Evolutionary conservation across 2,797 vertebrate genomes (phyloP), one percentile per base, ranked within the genome.

Genomic region (Oryzias sinensis): DNA sequence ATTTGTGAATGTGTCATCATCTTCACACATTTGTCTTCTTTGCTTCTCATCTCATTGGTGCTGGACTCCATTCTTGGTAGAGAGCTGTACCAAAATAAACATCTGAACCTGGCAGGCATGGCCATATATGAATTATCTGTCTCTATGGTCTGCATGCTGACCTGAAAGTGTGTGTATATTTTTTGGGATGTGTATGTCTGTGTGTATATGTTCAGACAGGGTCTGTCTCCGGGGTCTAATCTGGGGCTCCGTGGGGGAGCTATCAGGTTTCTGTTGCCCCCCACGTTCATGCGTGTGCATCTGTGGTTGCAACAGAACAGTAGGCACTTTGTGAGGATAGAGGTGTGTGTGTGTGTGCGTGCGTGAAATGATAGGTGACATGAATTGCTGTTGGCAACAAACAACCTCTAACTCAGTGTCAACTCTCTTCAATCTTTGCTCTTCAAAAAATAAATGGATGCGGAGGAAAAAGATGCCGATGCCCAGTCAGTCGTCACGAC

Each of bases 171-270:
- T 62, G 59, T 66, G 62, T 50, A 62, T 79, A 72, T 68, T 56
- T 57, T 66, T 58, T 55, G 33, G 47, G 17, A 55, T 60, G 25
- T 61, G 61, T 68, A 58, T 73, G 60, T 70, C 7, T 58, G 48
- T 51, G 45, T 74, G 69, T 82, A 60, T 77, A 70, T 73, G 56
- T 49, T 70, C 76, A 80, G 80, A 84, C 69, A 17, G 58, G 52
- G 80, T 66, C 78, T 78, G 82, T 89, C 86, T 87, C 86, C 74
- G 79, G 76, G 79, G 85, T 56, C 68, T 86, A 87, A 88, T 88
- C 85, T 85, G 70, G 71, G 65, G 77, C 72, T 85, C 81, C 72
- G 74, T 56, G 59, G 62, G 65, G 79, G 64, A 65, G 73, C 59
- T 81, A 87, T 88, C 69, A 5, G 50, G 65, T 89, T 87, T 81